These are phyloP conservation scores for Turritopsis dohrnii DNA, from an alignment of 30 jellyfish, hydroid and myxozoan genomes.

Conservation along the genomic window DNA sequence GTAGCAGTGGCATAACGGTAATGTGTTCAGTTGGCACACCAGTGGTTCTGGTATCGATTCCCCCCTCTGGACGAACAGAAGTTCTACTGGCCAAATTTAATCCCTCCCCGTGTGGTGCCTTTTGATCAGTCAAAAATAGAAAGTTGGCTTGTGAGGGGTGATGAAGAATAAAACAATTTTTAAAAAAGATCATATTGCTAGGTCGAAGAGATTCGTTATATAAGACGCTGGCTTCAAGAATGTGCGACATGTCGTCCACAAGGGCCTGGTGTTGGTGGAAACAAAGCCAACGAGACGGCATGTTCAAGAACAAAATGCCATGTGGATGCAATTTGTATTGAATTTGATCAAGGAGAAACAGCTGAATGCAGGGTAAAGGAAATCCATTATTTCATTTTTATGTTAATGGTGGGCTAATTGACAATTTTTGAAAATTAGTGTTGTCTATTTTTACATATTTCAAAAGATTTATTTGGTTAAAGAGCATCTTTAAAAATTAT, in stretches of 20 bases:
- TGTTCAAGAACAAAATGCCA: constrained; percentile 69
- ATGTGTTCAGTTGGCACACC: no score
- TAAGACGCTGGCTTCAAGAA: constrained; percentile 65
- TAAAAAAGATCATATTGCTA: background rate
- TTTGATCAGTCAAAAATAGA: background rate
- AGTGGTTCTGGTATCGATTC: no score
- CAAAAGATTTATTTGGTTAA: no score
- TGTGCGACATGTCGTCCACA: constrained; percentile 75
- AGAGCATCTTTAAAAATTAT: no score
- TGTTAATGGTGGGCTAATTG: no score
- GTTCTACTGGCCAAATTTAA: no score
- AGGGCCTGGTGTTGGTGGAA: constrained; percentile 65
- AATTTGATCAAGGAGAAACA: constrained; percentile 37
- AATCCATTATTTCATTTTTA: no score
- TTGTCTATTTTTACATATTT: no score
- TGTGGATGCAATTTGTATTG: constrained; percentile 69
- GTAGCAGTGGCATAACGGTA: no score
- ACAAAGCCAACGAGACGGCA: constrained; percentile 13
- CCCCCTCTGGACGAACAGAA: no score
- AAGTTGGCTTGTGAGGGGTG: background rate
- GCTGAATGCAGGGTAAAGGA: constrained; percentile 69
- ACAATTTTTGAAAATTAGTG: no score
- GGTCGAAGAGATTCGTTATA: constrained; percentile 66
- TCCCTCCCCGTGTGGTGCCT: background rate
- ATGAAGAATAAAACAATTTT: background rate